A percentile compares a stretch with the other conserved stretches of the same genome.
phyloP scores from a whole-genome alignment of 2,888 invertebrate species.

The Spilarctia lutea region DNA sequence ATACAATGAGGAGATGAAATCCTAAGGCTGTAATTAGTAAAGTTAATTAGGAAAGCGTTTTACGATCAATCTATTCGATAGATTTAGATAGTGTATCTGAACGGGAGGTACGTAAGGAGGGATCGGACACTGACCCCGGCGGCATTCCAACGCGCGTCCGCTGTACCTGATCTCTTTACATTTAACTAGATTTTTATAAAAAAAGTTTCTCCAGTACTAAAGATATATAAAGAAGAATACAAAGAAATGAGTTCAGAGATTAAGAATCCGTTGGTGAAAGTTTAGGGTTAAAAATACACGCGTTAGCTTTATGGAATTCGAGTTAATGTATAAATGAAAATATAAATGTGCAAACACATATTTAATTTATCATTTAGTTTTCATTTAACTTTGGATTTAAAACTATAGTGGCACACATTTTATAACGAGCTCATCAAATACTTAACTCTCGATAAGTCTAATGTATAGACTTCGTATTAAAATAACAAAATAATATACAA shows the following conservation, averaged over 20 bases:
- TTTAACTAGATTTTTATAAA: slow-evolving; percentile 59
- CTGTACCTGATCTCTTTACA: slow-evolving; percentile 82
- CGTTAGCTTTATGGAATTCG: background rate
- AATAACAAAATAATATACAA: slow-evolving; percentile 53
- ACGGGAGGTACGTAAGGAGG: slow-evolving; percentile 62
- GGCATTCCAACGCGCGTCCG: slow-evolving; percentile 79
- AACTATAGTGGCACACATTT: slow-evolving; percentile 18
- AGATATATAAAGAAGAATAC: too few relatives aligned
- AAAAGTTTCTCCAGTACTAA: slow-evolving; percentile 26
- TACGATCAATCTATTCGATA: slow-evolving; percentile 81
- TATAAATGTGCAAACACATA: too few relatives aligned
- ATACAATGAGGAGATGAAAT: slow-evolving; percentile 19
- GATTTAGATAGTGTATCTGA: slow-evolving; percentile 76
- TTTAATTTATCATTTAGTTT: background rate
- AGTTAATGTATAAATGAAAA: too few relatives aligned
- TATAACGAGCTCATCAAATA: slow-evolving; percentile 19
- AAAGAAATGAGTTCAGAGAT: slow-evolving; percentile 8
- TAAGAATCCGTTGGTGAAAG: background rate
- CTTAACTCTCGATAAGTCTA: slow-evolving; percentile 54
- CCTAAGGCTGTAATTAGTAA: slow-evolving; percentile 51
- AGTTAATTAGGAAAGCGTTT: slow-evolving; percentile 67
- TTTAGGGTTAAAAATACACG: background rate
- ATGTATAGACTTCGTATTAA: slow-evolving; percentile 61
- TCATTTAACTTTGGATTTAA: background rate
- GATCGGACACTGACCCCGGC: slow-evolving; percentile 80